These are phyloP conservation scores for Phrynocephalus vlangalii DNA, from an alignment of 2,797 vertebrate species.

Conservation along the genomic window DNA sequence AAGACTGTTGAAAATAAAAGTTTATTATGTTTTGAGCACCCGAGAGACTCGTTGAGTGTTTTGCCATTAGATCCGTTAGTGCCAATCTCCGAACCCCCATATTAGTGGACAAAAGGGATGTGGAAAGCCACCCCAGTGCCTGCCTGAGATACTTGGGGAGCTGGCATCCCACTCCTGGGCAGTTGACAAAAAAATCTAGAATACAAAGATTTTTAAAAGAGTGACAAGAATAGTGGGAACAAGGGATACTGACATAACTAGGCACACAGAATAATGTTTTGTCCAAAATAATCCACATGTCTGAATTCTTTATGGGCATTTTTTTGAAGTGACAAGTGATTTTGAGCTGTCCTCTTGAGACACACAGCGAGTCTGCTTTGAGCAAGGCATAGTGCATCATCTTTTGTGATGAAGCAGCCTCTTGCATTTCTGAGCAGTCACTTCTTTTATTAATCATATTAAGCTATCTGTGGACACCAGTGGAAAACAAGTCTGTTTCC, in stretches of 20 bases:
- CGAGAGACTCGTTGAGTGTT: no score
- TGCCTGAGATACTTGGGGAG: background rate
- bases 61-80: no score
- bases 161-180: background rate
- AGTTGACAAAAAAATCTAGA: background rate
- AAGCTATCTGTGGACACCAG: constrained; percentile 23
- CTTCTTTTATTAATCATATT: constrained; percentile 12
- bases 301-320: constrained; percentile 13
- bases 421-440: constrained; percentile 10
- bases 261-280: background rate
- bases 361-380: constrained; percentile 14
- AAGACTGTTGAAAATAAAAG: no score
- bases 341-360: constrained; percentile 25
- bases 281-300: constrained; percentile 7
- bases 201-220: background rate
- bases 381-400: background rate
- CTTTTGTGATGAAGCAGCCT: constrained; percentile 22
- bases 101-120: background rate
- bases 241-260: background rate
- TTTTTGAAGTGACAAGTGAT: constrained; percentile 34
- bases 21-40: no score
- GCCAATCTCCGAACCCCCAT: no score
- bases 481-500: constrained; percentile 25
- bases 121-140: background rate
- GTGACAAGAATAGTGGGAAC: background rate